These are phyloP conservation scores for Cygnus olor DNA, from an alignment of 2,797 vertebrate genomes.

Conservation along the genomic window DNA sequence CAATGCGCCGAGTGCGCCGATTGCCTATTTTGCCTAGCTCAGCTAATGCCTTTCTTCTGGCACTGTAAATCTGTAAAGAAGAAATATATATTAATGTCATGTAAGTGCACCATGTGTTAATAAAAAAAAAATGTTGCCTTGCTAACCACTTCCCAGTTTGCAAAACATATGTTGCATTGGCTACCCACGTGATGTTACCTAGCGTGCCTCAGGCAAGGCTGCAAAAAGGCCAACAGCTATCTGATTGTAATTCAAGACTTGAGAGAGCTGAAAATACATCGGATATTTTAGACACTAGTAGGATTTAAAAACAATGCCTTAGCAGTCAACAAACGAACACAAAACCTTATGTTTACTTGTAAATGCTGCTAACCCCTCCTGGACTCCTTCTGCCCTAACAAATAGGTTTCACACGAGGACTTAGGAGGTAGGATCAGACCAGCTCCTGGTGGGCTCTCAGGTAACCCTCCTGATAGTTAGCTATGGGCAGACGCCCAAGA, in stretches of 20 bases:
- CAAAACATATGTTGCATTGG: slow-evolving; percentile 56
- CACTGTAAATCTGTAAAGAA: slow-evolving; percentile 27
- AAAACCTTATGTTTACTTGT: neutral
- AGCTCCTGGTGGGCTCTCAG: no score
- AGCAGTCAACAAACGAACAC: slow-evolving; percentile 34
- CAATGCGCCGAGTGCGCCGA: neutral
- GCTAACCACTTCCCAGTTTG: slow-evolving; percentile 47
- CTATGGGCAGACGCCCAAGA: neutral
- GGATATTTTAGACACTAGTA: slow-evolving; percentile 5
- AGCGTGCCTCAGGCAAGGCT: slow-evolving; percentile 63
- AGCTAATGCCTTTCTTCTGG: slow-evolving; percentile 44
- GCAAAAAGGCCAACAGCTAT: slow-evolving; percentile 61
- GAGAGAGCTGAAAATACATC: slow-evolving; percentile 49
- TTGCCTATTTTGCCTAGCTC: slow-evolving; percentile 40
- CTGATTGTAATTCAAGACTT: slow-evolving; percentile 69
- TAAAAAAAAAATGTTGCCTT: slow-evolving; percentile 42
- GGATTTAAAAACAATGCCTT: slow-evolving; percentile 63
- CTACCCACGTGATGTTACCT: slow-evolving; percentile 41
- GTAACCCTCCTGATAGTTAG: neutral
- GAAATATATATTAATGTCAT: slow-evolving; percentile 49
- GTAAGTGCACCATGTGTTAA: slow-evolving; percentile 49
- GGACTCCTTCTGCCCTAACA: neutral
- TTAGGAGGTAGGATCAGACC: neutral
- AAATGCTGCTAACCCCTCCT: neutral
- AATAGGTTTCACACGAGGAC: neutral